Conservation (phyloP, 2,113 vertebrate species). For the Heterotilapia buettikoferi region DNA sequence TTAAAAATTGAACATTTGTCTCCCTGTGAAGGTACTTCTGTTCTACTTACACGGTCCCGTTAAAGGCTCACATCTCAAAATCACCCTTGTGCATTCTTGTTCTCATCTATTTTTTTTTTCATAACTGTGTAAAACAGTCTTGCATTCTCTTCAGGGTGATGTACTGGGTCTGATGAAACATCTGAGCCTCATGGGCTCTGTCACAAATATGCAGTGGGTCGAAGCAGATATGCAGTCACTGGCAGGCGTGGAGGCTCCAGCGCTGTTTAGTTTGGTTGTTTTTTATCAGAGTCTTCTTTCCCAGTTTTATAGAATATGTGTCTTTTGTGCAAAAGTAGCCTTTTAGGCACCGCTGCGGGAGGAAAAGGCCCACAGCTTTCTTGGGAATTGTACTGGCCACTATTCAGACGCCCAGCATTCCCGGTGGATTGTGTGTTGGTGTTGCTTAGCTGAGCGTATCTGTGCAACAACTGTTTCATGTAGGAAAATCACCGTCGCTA, state of each 20-base stretch:
- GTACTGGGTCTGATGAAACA: slow-evolving; percentile 2
- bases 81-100: slow-evolving; percentile 17
- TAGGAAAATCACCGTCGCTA: neutral
- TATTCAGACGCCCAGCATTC: slow-evolving; percentile 10
- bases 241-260: neutral
- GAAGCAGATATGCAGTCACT: neutral
- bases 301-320: neutral
- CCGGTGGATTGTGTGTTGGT: slow-evolving; percentile 3
- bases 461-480: slow-evolving; percentile 1
- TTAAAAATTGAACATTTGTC: neutral
- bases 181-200: slow-evolving; percentile 24
- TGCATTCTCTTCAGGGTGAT: neutral
- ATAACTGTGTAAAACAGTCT: slow-evolving; percentile 3
- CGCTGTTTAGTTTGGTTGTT: neutral
- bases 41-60: neutral
- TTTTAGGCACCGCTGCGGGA: slow-evolving; percentile 4
- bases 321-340: neutral
- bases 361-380: neutral
- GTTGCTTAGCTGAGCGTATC: slow-evolving; percentile 32
- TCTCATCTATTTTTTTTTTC: neutral
- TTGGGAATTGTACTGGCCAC: slow-evolving; percentile 6
- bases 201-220: slow-evolving; percentile 27
- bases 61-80: slow-evolving; percentile 1
- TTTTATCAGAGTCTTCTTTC: neutral
- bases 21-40: neutral